A percentile compares a stretch with the other conserved stretches of the same genome.
These are phyloP conservation scores for Sesamia nonagrioides DNA, from an alignment of 1,140 invertebrate species.

Conservation along the genomic window DNA sequence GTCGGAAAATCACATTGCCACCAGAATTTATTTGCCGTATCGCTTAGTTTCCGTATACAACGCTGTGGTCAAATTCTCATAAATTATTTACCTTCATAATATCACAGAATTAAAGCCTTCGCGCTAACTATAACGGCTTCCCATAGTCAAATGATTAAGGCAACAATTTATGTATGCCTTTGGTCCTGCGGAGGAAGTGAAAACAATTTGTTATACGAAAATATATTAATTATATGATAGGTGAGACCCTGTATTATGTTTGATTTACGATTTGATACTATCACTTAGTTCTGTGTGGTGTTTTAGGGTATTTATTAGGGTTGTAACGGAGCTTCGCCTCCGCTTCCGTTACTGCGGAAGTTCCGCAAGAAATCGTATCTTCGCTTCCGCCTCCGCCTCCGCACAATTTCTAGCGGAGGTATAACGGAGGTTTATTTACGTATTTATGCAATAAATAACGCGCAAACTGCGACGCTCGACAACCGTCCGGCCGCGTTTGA, in stretches of 20 bases:
- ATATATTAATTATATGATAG: slow-evolving; percentile 49
- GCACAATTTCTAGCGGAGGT: too few species aligned
- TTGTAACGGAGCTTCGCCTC: too few species aligned
- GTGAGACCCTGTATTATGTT: slow-evolving; percentile 26
- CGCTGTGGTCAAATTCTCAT: slow-evolving; percentile 47
- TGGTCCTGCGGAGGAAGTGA: slow-evolving; percentile 45
- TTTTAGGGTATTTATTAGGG: not conserved
- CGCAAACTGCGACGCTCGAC: too few species aligned
- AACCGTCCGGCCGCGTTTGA: too few species aligned
- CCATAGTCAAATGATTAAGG: slow-evolving; percentile 63
- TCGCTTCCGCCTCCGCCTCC: too few species aligned
- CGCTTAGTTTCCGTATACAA: not conserved
- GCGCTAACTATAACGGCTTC: slow-evolving; percentile 57
- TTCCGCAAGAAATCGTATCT: too few species aligned
- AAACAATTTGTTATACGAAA: slow-evolving; percentile 64
- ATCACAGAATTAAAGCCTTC: slow-evolving; percentile 62
- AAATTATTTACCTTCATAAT: slow-evolving; percentile 58
- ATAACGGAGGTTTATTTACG: too few species aligned
- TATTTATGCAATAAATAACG: too few species aligned
- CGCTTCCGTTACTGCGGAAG: too few species aligned
- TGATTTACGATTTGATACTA: slow-evolving; percentile 33
- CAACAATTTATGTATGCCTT: slow-evolving; percentile 65
- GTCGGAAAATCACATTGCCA: not conserved
- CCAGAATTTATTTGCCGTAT: not conserved
- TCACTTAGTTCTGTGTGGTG: slow-evolving; percentile 9